A percentile compares a stretch with the other conserved stretches of the same genome.
phyloP scores from a whole-genome alignment of 2,797 vertebrate species.

The Chiroxiphia lanceolata region DNA sequence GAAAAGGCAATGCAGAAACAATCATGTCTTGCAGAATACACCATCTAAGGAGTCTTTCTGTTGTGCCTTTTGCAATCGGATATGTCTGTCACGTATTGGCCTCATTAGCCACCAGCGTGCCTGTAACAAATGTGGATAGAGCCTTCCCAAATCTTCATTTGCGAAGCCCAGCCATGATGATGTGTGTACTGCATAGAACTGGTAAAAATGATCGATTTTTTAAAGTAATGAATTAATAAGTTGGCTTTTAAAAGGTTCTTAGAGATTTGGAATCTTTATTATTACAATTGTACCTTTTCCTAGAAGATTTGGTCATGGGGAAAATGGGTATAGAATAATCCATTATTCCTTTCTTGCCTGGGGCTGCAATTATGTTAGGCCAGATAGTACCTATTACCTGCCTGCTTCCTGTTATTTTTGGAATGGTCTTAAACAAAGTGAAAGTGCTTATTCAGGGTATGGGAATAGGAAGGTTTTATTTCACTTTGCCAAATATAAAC shows the following conservation, averaged over 20 bases:
- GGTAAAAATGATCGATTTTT: neutral
- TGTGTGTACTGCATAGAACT: neutral
- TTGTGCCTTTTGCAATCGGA: no score
- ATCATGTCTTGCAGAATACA: no score
- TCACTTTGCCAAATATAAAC: slow-evolving; percentile 5
- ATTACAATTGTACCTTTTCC: neutral
- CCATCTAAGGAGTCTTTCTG: no score
- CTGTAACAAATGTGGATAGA: no score
- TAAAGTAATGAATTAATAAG: neutral
- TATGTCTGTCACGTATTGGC: no score
- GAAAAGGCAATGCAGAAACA: no score
- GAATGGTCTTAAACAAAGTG: slow-evolving; percentile 53
- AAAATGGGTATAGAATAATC: slow-evolving; percentile 39
- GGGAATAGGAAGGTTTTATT: slow-evolving; percentile 49
- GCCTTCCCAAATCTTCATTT: no score
- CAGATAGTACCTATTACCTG: slow-evolving; percentile 53
- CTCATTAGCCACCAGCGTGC: no score
- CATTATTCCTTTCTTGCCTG: slow-evolving; percentile 62
- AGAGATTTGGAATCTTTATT: neutral
- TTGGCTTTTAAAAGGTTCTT: neutral
- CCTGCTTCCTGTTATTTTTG: slow-evolving; percentile 68
- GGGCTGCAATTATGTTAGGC: slow-evolving; percentile 61
- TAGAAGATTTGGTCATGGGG: neutral
- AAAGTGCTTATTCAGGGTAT: slow-evolving; percentile 56
- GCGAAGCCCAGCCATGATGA: no score